Base-by-base conservation (phyloP, 53 echinoderm and acorn worm genomes). In the Apostichopus leukothele region DNA sequence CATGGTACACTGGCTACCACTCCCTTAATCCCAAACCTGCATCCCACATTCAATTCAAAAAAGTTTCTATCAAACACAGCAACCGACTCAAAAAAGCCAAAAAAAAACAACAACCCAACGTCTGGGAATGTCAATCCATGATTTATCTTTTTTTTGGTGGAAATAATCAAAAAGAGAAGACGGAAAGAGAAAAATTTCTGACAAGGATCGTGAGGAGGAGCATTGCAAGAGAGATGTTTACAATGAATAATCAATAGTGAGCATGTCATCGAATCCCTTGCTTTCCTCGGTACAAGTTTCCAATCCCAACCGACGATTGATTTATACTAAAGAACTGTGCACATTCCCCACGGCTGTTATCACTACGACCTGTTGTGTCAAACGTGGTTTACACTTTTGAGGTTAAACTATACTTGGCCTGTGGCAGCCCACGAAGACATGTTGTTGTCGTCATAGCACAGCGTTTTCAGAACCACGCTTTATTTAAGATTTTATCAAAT, bases 351-450 rank as follows among this genome's bases (percentile, higher is more conserved):
- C 23, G 59, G 54, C 55, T 59, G 55, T 81, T 22, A 81, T 81
- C 57, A 16, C 18, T 81, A 21, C 19, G 51, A 81, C 81, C 81
- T 81, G 81, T 81, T 81, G 81, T 81, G 81, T 52, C 81, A 81
- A 81, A 60, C 60, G 18, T 60, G 81, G 81, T 81, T 81, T 54
- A 81, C 81, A 25, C 81, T 81, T 81, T 59, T 59, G 81, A 81
- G 81, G 54, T 81, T 54, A 81, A 81, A 81, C 59, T 81, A 25
- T 25, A 55, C 81, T 6, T 81, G 20, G 55, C 54, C 55, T 53
- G 81, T 59, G 55, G 59, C 81, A 16, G 22, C 10, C 81, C 57
- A 57, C 57, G 10, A 57, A 57, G 57, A 57, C 7, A 57, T 57
- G 10, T 57, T 9, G 57, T 57, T 57, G 57, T 57, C 57, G 10